phyloP scores from a whole-genome alignment of 2,113 vertebrate genomes.

The Platycercus adscitus region DNA sequence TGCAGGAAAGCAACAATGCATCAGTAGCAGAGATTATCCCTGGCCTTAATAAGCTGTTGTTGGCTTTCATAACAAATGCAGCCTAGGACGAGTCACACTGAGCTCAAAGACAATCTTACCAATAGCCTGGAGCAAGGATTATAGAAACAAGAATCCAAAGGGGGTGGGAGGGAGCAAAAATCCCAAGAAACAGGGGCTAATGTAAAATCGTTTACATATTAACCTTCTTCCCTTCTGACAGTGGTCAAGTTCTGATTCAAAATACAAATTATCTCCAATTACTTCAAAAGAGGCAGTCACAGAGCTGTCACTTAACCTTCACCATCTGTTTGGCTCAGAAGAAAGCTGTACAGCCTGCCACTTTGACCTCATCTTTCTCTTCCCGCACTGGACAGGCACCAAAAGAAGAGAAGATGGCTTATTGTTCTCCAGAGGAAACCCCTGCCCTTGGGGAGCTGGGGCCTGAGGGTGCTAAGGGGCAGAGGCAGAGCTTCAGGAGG shows the following conservation, averaged over 20 bases:
- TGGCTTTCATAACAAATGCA: slow-evolving; percentile 78
- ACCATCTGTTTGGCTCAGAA: slow-evolving; percentile 96
- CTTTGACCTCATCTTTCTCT: slow-evolving; percentile 81
- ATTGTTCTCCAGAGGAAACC: slow-evolving; percentile 71
- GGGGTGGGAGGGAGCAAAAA: slow-evolving; percentile 45
- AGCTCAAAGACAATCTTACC: slow-evolving; percentile 75
- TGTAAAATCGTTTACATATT: slow-evolving; percentile 96
- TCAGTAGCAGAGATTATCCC: slow-evolving; percentile 77
- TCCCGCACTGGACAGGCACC: slow-evolving; percentile 55
- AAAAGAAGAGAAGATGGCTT: slow-evolving; percentile 43
- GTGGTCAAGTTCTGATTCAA: slow-evolving; percentile 92
- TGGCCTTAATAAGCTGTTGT: slow-evolving; percentile 78
- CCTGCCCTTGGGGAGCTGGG: neutral
- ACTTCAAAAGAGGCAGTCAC: slow-evolving; percentile 92
- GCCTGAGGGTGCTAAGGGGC: neutral
- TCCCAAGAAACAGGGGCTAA: slow-evolving; percentile 85
- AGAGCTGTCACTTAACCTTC: slow-evolving; percentile 97
- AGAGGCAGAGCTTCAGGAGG: neutral
- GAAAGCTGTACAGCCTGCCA: slow-evolving; percentile 84
- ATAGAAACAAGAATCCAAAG: slow-evolving; percentile 78
- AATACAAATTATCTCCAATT: slow-evolving; percentile 99
- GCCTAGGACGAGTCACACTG: slow-evolving; percentile 70
- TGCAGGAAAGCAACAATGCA: slow-evolving; percentile 73
- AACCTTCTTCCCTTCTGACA: slow-evolving; percentile 90
- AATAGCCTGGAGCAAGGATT: slow-evolving; percentile 95